Evolutionary conservation across 2,888 invertebrate genomes (phyloP), one percentile per base, ranked within the genome.

Genomic region (Leptothorax acervorum): DNA sequence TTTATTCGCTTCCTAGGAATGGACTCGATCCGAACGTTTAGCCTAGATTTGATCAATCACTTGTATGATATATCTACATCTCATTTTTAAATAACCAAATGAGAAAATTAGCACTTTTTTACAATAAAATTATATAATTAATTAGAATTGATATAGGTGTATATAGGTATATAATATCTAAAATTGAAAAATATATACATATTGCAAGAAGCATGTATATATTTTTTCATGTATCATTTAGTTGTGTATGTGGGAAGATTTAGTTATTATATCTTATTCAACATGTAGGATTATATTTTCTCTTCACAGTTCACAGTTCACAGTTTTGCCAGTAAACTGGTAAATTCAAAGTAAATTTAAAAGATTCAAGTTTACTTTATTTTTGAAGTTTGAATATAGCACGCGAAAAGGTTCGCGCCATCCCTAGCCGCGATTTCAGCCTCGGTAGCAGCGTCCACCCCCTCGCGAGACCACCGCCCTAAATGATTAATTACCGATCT

Each of bases 401-500:
- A 60, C 79, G 60, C 39, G 79, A 70, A 81, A 81, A 28, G 48
- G 2, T 70, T 5, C 85, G 78, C 65, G 78, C 83, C 85, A 65
- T 85, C 53, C 86, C 82, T 82, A 86, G 76, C 65, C 83, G 71
- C 75, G 79, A 60, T 84, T 63, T 70, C 60, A 57, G n/a, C 78
- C 78, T 84, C 82, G 85, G 82, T 78, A 68, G 28, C 79, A 39
- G 51, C 83, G 85, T 83, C 63, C 87, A 48, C 42, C 85, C 86
- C 84, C 66, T 57, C 63, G 57, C 82, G 48, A 85, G 87, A 86
- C 86, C 87, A 87, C 84, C 90, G 86, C 88, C 91, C 90, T 92
- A 93, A 94, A 94, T 94, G 94, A 94, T 94, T 94, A 94, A 94
- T 94, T 93, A 92, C 92, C 92, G 92, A 92, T 92, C 92, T 91